Percentiles rank a stretch among this genome's conserved stretches.
These are phyloP conservation scores for Ernsta delagoae DNA, from an alignment of 2,888 invertebrate species.

Conservation along the genomic window DNA sequence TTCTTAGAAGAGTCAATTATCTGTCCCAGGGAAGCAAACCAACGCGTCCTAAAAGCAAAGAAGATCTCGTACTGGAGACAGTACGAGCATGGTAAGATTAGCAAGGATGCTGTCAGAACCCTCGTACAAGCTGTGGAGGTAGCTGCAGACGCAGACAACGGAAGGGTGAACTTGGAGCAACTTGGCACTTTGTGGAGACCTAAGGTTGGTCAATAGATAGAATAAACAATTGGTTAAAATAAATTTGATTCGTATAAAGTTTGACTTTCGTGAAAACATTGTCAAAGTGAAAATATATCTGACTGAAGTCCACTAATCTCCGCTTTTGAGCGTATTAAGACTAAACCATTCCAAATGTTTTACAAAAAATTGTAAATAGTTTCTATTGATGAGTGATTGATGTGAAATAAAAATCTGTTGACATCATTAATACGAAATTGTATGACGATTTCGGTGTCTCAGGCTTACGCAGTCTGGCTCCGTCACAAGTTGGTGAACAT, in stretches of 20 bases:
- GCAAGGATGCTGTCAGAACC: slow-evolving; percentile 82
- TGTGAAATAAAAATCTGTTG: too few relatives aligned
- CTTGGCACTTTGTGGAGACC: slow-evolving; percentile 75
- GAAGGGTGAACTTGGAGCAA: slow-evolving; percentile 71
- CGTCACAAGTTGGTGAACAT: slow-evolving; percentile 70
- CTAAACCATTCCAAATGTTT: too few relatives aligned
- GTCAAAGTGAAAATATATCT: too few relatives aligned
- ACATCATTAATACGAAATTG: too few relatives aligned
- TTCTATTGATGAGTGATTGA: too few relatives aligned
- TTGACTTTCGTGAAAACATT: too few relatives aligned
- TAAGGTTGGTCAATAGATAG: slow-evolving; percentile 54
- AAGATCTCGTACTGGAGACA: slow-evolving; percentile 87
- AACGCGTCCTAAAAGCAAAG: slow-evolving; percentile 85
- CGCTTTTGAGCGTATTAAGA: too few relatives aligned
- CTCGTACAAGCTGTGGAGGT: slow-evolving; percentile 82
- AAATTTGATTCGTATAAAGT: too few relatives aligned
- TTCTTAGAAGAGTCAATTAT: too few relatives aligned
- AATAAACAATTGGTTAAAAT: too few relatives aligned
- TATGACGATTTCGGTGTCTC: background rate
- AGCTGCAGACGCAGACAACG: slow-evolving; percentile 75
- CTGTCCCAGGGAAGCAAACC: slow-evolving; percentile 80
- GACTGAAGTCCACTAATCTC: too few relatives aligned
- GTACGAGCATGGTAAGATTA: slow-evolving; percentile 81
- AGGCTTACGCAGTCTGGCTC: slow-evolving; percentile 74
- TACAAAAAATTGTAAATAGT: too few relatives aligned